Evolutionary conservation across 1,140 invertebrate genomes (phyloP), one percentile per base, ranked within the genome.

Genomic region (Luehdorfia chinensis): DNA sequence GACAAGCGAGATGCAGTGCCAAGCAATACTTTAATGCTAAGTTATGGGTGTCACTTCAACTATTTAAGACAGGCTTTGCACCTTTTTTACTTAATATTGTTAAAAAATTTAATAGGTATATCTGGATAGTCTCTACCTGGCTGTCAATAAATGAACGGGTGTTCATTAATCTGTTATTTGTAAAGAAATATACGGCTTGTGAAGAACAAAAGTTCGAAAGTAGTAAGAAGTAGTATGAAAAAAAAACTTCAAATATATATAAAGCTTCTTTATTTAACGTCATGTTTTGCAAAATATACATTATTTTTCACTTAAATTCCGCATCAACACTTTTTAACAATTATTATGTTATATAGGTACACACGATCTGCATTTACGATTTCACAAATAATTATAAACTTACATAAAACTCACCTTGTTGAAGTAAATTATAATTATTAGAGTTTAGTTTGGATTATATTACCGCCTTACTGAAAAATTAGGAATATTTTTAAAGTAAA

Each of bases 251-350:
- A 11, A 47, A 53, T 61, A n/a, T 78, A 74, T 76, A 76, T 78
- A 84, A 84, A 84, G 77, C 77, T 76, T 76, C 69, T 84, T 84
- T 84, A 84, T 84, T 83, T 83, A 85, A 83, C 75, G 68, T 83
- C 75, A 79, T 80, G 73, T 81, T 83, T 80, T 83, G 80, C 80
- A 85, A 85, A 83, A 85, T 81, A 83, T 80, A 80, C 78, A 84
- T 74, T 60, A 67, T 74, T 70, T 76, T 69, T 67, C 63, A 72
- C 68, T 75, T 83, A 77, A 83, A 71, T 59, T 76, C 64, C 76
- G 66, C 65, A 59, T 73, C 69, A 84, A 83, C 66, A 68, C n/a
- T n/a, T n/a, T 80, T 79, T 74, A 84, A 84, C 80, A 84, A 75
- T n/a, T n/a, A 13, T 79, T 56, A 74, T 69, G 68, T 68, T 72